phyloP scores from a whole-genome alignment of 2,113 vertebrate species.

The Aramus guarauna region DNA sequence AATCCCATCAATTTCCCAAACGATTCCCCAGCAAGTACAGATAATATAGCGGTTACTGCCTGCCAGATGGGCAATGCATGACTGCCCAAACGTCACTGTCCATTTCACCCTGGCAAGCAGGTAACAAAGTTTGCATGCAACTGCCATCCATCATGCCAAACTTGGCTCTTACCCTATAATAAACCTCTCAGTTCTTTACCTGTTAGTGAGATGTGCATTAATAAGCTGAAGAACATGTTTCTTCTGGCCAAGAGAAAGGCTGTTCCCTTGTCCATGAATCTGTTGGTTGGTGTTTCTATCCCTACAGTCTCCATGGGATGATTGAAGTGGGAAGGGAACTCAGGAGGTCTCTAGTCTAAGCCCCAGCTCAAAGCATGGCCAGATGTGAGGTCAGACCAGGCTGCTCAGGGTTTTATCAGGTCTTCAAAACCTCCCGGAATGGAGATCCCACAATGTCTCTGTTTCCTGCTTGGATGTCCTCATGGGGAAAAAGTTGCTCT shows the following conservation, averaged over 20 bases:
- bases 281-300: background rate
- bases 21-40: background rate
- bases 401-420: background rate
- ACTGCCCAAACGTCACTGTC: background rate
- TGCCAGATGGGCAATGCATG: background rate
- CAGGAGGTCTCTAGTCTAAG: background rate
- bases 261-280: background rate
- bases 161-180: no score
- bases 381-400: background rate
- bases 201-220: background rate
- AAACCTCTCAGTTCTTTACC: background rate
- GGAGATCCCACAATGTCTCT: background rate
- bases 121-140: background rate
- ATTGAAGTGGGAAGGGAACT: background rate
- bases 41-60: background rate
- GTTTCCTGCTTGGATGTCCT: accelerated
- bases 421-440: background rate
- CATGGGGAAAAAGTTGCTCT: background rate
- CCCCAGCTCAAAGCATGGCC: background rate
- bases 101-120: background rate
- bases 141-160: background rate
- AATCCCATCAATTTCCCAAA: background rate
- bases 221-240: background rate
- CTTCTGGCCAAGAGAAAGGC: background rate
- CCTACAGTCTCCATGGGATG: background rate